Base-by-base conservation (phyloP, 2,113 vertebrate species). In the Larimichthys polyactis region DNA sequence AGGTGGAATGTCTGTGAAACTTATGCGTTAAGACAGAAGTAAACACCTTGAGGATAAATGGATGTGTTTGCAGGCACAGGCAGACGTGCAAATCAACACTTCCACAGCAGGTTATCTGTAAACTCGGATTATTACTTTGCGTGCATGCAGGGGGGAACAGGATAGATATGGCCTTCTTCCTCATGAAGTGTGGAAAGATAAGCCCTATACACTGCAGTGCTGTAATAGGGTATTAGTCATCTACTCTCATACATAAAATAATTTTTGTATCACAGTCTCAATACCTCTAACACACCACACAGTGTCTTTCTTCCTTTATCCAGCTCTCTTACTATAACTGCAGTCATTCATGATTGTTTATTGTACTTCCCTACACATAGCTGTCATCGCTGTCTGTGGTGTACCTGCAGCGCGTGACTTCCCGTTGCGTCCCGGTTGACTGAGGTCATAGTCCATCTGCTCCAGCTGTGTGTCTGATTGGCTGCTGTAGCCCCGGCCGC, bases 401-500 rank as follows among this genome's bases (percentile, higher is more conserved):
- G 17, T 85, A 94, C 98, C 98, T 96, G 98, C 97, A 72, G 97
- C 95, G 80, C 96, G 95, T 63, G 98, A 97, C 90, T 96, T 96
- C 84, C 98, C 98, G 16, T 97, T 99, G 79, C 96, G 81, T 78
- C 98, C 98, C 2, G 94, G 96, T 77, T 97, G 86, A 22, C 92
- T 95, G 62, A 93, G 95, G 89, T 97, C 96, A 81, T 94, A 96
- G 89, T 99, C 97, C 90, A 97, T 93, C 64, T 95, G 96, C 94
- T 99, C 98, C 82, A 95, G 94, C 86, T 92, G 89, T 79, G 72
- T 93, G 54, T 90, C 89, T 44, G 93, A 91, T 78, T 88, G 93
- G 90, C 95, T 95, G 86, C 96, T 96, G 80, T 99, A 99, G 81
- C 97, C 97, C 65, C 97, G 96, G 80, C 98, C 98, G 2, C 98